Base-by-base conservation (phyloP, 53 echinoderm and acorn worm species). In the Henricia sp. region DNA sequence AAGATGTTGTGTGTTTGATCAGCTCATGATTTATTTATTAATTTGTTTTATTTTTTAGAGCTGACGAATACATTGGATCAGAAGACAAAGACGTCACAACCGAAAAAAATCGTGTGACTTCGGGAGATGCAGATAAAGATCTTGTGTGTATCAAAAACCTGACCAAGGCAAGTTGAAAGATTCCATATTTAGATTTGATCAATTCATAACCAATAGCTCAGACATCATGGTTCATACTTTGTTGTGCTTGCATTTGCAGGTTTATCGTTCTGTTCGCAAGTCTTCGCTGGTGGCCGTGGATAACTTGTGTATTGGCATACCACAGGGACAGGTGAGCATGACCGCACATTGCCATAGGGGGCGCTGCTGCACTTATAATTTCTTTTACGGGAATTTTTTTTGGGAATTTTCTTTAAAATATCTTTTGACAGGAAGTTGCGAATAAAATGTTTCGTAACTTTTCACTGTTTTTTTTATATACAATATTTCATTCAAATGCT, bases 61-160 rank as follows among this genome's bases (percentile, higher is more conserved):
- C 85, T 70, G 50, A 68, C 70, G 27, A 85, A 85, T 28, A 92
- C 85, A 5, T 69, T 82, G 43, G 76, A 54, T 64, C 11, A 43
- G 92, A 93, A 72, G 96, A 96, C 72, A 91, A 91, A 37, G 96
- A 96, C 83, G 96, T 96, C 0, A 48, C 83, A 10, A 67, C 14
- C 33, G 96, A 96, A 83, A 91, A 87, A 53, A 85, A 88, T 62
- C 74, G 96, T 52, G 88, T 96, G 0, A 32, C 87, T 6, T 88
- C 59, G 13, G 91, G 93, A 20, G 86, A 94, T 23, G 89, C 96
- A 3, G 74, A 67, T 6, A 62, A 86, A 3, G 96, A 96, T 56
- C 58, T 96, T 37, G 80, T 96, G 32, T 87, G 90, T 38, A 50
- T 96, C 36, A 84, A 91, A 34, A 94, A 94, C 56, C 85, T 96